Conservation (phyloP, 2,888 invertebrate genomes). For the Eupithecia pulchellata region DNA sequence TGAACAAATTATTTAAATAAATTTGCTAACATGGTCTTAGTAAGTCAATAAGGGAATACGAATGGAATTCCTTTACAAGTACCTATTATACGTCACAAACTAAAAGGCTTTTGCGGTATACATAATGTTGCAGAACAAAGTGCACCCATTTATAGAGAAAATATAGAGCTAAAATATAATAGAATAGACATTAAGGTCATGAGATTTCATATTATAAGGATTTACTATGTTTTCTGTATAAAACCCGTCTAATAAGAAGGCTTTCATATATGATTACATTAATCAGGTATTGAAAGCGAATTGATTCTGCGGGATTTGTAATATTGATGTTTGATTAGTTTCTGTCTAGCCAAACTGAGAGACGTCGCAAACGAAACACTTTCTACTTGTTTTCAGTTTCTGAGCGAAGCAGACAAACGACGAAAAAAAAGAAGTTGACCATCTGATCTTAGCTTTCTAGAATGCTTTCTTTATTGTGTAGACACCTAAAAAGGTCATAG, state of each 20-base stretch:
- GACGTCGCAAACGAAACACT: background rate
- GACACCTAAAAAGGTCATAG: too few species aligned
- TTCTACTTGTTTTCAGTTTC: background rate
- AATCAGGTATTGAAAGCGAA: background rate
- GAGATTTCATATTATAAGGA: background rate
- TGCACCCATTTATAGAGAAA: too few species aligned
- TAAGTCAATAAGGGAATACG: too few species aligned
- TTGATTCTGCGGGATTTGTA: background rate
- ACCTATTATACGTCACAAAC: too few species aligned
- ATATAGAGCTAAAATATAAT: too few species aligned
- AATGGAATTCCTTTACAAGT: too few species aligned
- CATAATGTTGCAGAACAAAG: too few species aligned
- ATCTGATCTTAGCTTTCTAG: too few species aligned
- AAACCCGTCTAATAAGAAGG: background rate
- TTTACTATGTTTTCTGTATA: background rate
- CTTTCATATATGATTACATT: background rate
- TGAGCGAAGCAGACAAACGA: background rate
- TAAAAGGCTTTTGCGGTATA: background rate
- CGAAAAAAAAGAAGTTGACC: background rate
- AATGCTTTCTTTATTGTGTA: too few species aligned
- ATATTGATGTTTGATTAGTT: slow-evolving; percentile 2
- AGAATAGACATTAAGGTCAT: background rate
- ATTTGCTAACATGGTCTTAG: too few species aligned
- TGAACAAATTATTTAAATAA: too few species aligned
- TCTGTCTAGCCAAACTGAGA: background rate